These are phyloP conservation scores for Drosophila sulfurigaster DNA, from an alignment of 1,140 invertebrate species.

Conservation along the genomic window DNA sequence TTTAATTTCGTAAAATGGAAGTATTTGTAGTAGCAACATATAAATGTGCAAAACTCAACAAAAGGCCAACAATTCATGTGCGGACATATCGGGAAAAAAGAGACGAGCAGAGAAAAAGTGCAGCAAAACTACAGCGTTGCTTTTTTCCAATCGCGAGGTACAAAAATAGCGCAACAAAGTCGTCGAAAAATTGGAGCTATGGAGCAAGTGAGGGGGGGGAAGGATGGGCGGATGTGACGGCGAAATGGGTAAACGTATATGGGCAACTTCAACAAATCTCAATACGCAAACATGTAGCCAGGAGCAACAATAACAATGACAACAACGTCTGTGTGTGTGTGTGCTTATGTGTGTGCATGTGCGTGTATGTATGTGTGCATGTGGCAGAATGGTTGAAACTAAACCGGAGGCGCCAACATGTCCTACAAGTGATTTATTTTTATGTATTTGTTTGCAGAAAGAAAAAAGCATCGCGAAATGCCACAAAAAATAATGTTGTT, in stretches of 20 bases:
- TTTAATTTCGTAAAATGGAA: conserved; percentile 29
- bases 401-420: conserved; percentile 83
- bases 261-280: conserved; percentile 73
- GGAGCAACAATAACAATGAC: conserved; percentile 54
- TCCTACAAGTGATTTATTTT: conserved; percentile 84
- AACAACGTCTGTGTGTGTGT: conserved; percentile 15
- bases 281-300: conserved; percentile 67
- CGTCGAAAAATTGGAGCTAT: conserved; percentile 17
- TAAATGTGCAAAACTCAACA: conserved; percentile 25
- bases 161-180: conserved; percentile 44
- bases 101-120: conserved; percentile 29
- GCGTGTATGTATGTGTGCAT: conserved; percentile 34
- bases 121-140: conserved; percentile 10
- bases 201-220: not conserved
- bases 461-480: conserved; percentile 66
- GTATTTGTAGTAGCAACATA: not conserved
- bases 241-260: conserved; percentile 55
- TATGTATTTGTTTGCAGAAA: conserved; percentile 80
- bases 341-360: conserved; percentile 10
- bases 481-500: conserved; percentile 76
- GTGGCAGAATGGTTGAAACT: conserved; percentile 65
- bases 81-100: not conserved
- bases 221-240: not conserved
- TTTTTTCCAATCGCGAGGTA: conserved; percentile 40
- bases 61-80: conserved; percentile 25